These are phyloP conservation scores for Strongylocentrotus purpuratus DNA, from an alignment of 35 echinoderm and acorn worm species.

Conservation along the genomic window DNA sequence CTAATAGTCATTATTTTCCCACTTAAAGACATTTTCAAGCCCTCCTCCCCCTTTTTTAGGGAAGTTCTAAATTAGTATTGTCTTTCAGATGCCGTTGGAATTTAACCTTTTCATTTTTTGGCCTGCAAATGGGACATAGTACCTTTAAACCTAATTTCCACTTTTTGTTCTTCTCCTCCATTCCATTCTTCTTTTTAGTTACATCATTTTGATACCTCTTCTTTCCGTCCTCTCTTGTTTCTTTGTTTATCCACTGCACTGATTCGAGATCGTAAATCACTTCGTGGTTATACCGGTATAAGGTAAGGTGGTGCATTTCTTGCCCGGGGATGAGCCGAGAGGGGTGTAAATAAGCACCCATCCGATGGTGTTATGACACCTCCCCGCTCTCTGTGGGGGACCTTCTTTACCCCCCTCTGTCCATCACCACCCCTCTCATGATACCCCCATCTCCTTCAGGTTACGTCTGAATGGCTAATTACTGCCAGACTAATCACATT, in stretches of 20 bases:
- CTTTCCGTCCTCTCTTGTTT: neutral
- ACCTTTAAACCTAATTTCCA: no score
- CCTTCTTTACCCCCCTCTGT: neutral
- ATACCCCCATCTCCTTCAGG: neutral
- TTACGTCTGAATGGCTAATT: conserved; percentile 38
- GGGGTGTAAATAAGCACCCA: conserved; percentile 40
- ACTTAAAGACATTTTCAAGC: no score
- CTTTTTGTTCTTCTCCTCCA: neutral
- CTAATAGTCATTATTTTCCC: no score
- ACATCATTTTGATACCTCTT: no score
- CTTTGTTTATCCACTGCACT: neutral
- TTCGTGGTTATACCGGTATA: neutral
- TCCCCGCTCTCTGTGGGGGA: neutral
- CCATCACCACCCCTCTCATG: neutral
- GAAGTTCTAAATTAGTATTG: no score
- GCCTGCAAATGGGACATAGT: no score
- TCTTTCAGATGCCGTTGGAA: no score
- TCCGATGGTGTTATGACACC: neutral
- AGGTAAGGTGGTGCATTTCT: neutral
- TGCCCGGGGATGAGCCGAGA: neutral
- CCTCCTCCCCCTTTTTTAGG: no score
- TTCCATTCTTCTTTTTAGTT: no score
- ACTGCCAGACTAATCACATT: conserved; percentile 42
- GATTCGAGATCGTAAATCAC: no score
- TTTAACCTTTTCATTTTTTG: no score